These are phyloP conservation scores for Gortyna flavago DNA, from an alignment of 2,888 invertebrate genomes.

Conservation along the genomic window DNA sequence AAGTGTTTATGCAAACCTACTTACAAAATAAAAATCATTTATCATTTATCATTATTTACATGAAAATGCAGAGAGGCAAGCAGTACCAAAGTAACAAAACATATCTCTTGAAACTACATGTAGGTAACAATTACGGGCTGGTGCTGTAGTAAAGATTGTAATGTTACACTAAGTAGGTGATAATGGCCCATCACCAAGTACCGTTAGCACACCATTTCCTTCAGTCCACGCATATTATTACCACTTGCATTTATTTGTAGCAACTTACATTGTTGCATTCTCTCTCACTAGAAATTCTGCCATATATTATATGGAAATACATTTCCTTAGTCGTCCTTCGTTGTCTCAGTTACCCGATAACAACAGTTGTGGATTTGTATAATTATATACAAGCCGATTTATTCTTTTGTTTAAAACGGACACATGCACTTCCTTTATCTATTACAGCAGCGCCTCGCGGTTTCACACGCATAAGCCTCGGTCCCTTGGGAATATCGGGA, in stretches of 20 bases:
- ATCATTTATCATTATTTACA: no score
- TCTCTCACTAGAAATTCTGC: background rate
- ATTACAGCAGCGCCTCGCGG: no score
- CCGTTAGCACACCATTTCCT: slow-evolving; percentile 15
- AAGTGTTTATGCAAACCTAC: no score
- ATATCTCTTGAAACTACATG: background rate
- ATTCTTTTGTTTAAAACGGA: no score
- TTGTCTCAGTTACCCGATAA: background rate
- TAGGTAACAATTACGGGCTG: slow-evolving; percentile 4
- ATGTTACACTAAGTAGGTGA: slow-evolving; percentile 6
- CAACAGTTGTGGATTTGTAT: background rate
- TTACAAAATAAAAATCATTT: no score
- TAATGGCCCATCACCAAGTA: slow-evolving; percentile 14
- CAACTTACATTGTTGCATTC: slow-evolving; percentile 29
- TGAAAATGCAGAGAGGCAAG: background rate
- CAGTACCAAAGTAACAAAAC: background rate
- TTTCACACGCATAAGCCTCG: no score
- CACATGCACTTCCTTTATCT: no score
- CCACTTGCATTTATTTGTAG: slow-evolving; percentile 15
- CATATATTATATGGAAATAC: background rate
- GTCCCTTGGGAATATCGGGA: no score
- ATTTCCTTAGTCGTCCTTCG: background rate
- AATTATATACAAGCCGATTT: no score
- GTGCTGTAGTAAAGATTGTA: slow-evolving; percentile 10
- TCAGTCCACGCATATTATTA: slow-evolving; percentile 29